Percentiles rank a stretch among this genome's conserved stretches.
Evolutionary conservation across 1,140 invertebrate genomes (phyloP).

Genomic region (Idris sp.): DNA sequence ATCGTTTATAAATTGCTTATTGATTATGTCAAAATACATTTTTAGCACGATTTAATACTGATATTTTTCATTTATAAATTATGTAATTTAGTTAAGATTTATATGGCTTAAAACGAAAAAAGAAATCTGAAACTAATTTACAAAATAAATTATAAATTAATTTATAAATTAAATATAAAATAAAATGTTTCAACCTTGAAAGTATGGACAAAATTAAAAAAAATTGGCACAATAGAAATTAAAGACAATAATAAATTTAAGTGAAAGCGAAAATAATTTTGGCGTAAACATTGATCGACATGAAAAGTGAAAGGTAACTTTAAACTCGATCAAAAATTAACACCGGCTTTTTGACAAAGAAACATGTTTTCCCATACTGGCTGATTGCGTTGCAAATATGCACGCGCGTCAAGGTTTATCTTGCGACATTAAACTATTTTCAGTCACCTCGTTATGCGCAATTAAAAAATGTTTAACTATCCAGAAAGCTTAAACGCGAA

Average conservation of each 20-base stretch:
- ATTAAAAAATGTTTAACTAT: constrained; percentile 26
- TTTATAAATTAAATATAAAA: too few relatives aligned
- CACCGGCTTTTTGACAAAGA: constrained; percentile 29
- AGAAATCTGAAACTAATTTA: too few relatives aligned
- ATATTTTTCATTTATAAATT: too few relatives aligned
- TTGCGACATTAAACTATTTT: constrained; percentile 31
- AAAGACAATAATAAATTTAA: constrained; percentile 1
- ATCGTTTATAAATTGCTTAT: too few relatives aligned
- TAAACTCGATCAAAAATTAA: constrained; percentile 7
- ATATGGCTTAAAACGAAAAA: too few relatives aligned
- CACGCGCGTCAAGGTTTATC: constrained; percentile 20
- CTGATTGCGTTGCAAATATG: constrained; percentile 17
- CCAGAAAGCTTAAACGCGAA: constrained; percentile 8
- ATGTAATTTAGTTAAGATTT: too few relatives aligned
- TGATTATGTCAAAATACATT: too few relatives aligned
- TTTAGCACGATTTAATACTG: too few relatives aligned
- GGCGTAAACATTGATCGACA: constrained; percentile 9
- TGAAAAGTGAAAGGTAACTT: constrained; percentile 30
- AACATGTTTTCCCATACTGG: constrained; percentile 22
- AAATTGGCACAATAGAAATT: background rate
- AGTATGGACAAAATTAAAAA: background rate
- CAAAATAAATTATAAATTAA: too few relatives aligned
- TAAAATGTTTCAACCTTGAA: too few relatives aligned
- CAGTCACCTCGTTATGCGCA: constrained; percentile 14
- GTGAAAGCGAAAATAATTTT: constrained; percentile 34